Evolutionary conservation across 2,888 invertebrate genomes (phyloP), one percentile per base, ranked within the genome.

Genomic region (Sabatieria punctata): DNA sequence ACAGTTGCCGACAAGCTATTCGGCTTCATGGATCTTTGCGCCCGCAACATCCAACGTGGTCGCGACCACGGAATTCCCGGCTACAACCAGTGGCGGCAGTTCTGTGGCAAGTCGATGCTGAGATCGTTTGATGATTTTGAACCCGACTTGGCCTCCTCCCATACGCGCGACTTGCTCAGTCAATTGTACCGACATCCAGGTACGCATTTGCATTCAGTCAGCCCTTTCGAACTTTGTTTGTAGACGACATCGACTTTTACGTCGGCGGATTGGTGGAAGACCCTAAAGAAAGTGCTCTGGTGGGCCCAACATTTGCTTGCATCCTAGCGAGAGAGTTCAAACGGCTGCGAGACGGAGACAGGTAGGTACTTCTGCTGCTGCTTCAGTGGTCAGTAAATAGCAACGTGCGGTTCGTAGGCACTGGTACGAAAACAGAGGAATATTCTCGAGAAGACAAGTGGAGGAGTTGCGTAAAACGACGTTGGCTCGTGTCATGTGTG

Each of bases 201-300:
- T 45, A 45, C 36, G n/a, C n/a, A n/a, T n/a, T 36, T 4, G 36
- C n/a, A 30, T 11, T 11, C 15, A 11, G 8, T 11, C 30, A 15
- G n/a, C 6, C 21, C n/a, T 18, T 15, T 36, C 4, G 6, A n/a
- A n/a, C n/a, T n/a, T 4, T 36, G 4, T 39, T 56, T 56, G 2
- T 60, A 67, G 68, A 65, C 46, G 93, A 93, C 59, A 78, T 95
- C 49, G 93, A 95, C 63, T 76, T 91, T 22, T 95, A 84, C 79
- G 85, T 89, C 21, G 89, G 89, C 4, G 91, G 89, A 1, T 78
- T 93, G 54, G 72, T 88, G 36, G 93, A 95, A 69, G 82, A 88
- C 60, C 80, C 82, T 61, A 72, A 82, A 0, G 76, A 78, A 13
- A 83, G 80, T 42, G 83, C 82, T 1, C 82, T 84, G 68, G 77